Conservation (phyloP, 53 echinoderm and acorn worm species). For the Holothuria scabra region DNA sequence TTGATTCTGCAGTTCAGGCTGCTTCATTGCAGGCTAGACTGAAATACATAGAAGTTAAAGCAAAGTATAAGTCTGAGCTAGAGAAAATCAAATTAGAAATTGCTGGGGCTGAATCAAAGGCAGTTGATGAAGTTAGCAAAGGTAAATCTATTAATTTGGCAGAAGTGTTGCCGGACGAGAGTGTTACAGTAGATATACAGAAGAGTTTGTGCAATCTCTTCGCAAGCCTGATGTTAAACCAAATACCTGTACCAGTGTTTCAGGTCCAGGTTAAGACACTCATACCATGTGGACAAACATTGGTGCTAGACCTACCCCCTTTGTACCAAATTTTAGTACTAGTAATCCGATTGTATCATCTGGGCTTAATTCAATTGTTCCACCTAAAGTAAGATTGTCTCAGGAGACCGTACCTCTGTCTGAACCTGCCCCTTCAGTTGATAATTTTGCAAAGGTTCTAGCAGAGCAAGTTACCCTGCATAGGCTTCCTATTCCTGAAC, state of each 20-base stretch:
- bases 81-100: slow-evolving; percentile 5
- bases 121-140: background rate
- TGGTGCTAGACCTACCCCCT: too few relatives aligned
- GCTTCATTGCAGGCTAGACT: slow-evolving; percentile 5
- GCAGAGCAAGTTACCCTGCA: background rate
- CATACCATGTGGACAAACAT: too few relatives aligned
- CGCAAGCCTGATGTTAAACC: background rate
- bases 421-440: background rate
- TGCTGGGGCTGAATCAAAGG: background rate
- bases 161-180: background rate
- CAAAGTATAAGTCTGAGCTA: slow-evolving; percentile 2
- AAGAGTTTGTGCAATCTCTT: background rate
- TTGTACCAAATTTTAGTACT: too few relatives aligned
- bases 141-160: background rate
- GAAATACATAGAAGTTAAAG: slow-evolving; percentile 23
- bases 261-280: too few relatives aligned
- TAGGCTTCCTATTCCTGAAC: too few relatives aligned
- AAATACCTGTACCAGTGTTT: too few relatives aligned
- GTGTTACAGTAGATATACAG: too few relatives aligned
- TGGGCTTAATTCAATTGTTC: background rate
- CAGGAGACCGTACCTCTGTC: background rate
- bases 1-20: too few relatives aligned
- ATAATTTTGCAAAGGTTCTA: background rate
- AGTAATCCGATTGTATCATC: background rate
- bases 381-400: background rate